Evolutionary conservation across 2,888 invertebrate species (phyloP).

Genomic region (Matsumyia berberina): DNA sequence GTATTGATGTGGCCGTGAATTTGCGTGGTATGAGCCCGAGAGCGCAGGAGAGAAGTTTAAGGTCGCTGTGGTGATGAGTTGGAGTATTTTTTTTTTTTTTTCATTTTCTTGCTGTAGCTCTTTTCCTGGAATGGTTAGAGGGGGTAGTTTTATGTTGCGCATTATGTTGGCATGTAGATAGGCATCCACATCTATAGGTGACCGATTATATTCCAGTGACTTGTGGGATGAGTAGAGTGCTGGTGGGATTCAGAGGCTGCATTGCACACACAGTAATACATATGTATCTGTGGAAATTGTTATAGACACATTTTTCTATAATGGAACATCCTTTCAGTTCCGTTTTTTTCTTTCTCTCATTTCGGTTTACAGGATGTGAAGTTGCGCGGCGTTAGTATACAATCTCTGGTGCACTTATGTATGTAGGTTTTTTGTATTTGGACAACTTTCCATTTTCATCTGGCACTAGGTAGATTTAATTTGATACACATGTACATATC

Average conservation of each 20-base stretch:
- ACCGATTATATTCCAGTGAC: neutral
- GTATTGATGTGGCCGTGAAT: slow-evolving; percentile 68
- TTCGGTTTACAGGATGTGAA: slow-evolving; percentile 52
- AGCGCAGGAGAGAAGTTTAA: slow-evolving; percentile 66
- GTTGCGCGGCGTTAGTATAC: slow-evolving; percentile 31
- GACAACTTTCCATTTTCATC: slow-evolving; percentile 76
- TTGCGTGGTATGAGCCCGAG: slow-evolving; percentile 67
- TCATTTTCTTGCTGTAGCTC: neutral
- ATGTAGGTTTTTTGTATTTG: slow-evolving; percentile 75
- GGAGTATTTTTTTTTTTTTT: slow-evolving; percentile 15
- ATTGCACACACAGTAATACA: neutral
- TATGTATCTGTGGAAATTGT: slow-evolving; percentile 11
- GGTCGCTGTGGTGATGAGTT: slow-evolving; percentile 61
- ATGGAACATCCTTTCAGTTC: slow-evolving; percentile 47
- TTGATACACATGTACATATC: slow-evolving; percentile 5
- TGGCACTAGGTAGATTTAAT: slow-evolving; percentile 74
- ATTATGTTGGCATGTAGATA: slow-evolving; percentile 60
- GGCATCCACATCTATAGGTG: slow-evolving; percentile 20
- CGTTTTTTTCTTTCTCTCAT: slow-evolving; percentile 20
- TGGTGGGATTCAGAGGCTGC: slow-evolving; percentile 19
- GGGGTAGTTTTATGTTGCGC: slow-evolving; percentile 76
- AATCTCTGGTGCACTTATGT: slow-evolving; percentile 68
- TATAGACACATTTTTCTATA: slow-evolving; percentile 56
- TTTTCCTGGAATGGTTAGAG: slow-evolving; percentile 65
- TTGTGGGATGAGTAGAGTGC: slow-evolving; percentile 30